Percentiles rank a stretch among this genome's conserved stretches.
phyloP scores from a whole-genome alignment of 1,140 invertebrate genomes.

The Elymnias hypermnestra region DNA sequence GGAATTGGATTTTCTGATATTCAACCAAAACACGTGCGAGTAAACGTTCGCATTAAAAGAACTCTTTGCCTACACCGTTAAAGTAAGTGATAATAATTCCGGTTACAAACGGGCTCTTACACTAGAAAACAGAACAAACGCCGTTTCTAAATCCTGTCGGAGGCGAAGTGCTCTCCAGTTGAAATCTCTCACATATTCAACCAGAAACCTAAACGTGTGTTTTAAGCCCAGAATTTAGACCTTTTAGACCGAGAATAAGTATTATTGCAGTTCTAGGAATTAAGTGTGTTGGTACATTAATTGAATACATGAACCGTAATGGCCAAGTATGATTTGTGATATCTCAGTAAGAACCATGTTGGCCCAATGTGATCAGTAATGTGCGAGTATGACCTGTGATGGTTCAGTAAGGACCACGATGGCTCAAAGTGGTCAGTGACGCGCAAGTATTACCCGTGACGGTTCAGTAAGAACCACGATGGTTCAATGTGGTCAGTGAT shows the following conservation, averaged over 20 bases:
- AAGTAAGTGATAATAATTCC: slow-evolving; percentile 6
- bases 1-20: neutral
- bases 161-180: slow-evolving; percentile 28
- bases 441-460: too few relatives aligned
- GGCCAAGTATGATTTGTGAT: too few relatives aligned
- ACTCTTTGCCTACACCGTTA: neutral
- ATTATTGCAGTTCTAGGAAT: neutral
- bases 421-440: too few relatives aligned
- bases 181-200: slow-evolving; percentile 26
- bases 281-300: too few relatives aligned
- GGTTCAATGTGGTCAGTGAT: too few relatives aligned
- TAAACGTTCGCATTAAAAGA: neutral
- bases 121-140: slow-evolving; percentile 4
- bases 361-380: too few relatives aligned
- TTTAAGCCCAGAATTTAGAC: neutral
- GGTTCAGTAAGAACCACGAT: too few relatives aligned
- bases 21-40: slow-evolving; percentile 1
- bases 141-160: slow-evolving; percentile 5
- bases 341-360: too few relatives aligned
- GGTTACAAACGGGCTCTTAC: neutral
- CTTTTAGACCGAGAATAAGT: neutral
- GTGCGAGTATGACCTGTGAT: too few relatives aligned
- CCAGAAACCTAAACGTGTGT: neutral
- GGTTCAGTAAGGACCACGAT: too few relatives aligned
- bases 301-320: too few relatives aligned